phyloP scores from a whole-genome alignment of 2,888 invertebrate species.

The Phalera bucephala region DNA sequence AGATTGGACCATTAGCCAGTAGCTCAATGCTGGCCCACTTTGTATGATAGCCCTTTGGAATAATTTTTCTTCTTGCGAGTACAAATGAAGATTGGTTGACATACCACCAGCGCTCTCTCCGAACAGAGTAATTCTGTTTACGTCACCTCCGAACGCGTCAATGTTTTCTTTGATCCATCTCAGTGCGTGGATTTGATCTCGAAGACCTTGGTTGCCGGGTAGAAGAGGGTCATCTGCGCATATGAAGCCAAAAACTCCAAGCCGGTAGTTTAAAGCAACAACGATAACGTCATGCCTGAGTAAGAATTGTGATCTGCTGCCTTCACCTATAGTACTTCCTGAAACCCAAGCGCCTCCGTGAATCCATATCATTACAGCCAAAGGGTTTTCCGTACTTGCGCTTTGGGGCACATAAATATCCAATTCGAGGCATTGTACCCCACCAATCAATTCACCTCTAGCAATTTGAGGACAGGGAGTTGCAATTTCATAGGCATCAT shows the following conservation, averaged over 20 bases:
- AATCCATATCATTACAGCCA: conserved; percentile 18
- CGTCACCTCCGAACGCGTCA: conserved; percentile 37
- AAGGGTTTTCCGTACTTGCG: conserved; percentile 2
- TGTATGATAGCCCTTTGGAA: conserved; percentile 38
- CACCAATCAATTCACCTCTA: too few relatives aligned
- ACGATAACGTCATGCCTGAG: conserved; percentile 32
- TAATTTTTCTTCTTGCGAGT: conserved; percentile 29
- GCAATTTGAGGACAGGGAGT: too few relatives aligned
- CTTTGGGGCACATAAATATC: too few relatives aligned
- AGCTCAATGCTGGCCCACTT: conserved; percentile 28
- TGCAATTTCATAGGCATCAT: too few relatives aligned
- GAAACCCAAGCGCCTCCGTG: conserved; percentile 11
- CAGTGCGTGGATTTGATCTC: too few relatives aligned
- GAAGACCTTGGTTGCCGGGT: too few relatives aligned
- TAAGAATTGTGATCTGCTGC: conserved; percentile 4
- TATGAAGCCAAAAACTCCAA: conserved; percentile 44
- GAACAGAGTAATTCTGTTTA: conserved; percentile 32
- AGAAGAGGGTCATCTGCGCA: conserved; percentile 31
- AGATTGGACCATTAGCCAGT: too few relatives aligned
- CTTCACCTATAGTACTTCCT: conserved; percentile 1
- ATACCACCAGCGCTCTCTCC: conserved; percentile 40
- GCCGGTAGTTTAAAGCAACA: conserved; percentile 41
- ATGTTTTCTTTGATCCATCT: too few relatives aligned
- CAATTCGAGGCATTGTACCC: too few relatives aligned
- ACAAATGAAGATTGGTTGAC: conserved; percentile 33